Conservation (phyloP, 2,797 vertebrate genomes). For the Odontamblyopus rebecca region DNA sequence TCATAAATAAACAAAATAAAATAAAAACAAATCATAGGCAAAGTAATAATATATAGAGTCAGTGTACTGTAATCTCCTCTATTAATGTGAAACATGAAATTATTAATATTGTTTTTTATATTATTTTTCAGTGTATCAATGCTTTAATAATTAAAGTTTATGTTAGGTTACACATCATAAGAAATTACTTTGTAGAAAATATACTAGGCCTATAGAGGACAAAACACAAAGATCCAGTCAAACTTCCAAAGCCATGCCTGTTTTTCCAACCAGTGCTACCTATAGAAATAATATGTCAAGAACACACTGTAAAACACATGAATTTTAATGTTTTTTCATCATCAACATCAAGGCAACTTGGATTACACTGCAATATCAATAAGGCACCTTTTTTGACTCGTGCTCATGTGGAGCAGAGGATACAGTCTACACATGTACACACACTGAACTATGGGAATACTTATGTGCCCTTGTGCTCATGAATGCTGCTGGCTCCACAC, state of each 20-base stretch:
- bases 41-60: too few relatives aligned
- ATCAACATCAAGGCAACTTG: constrained; percentile 71
- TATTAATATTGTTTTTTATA: too few relatives aligned
- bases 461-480: constrained; percentile 50
- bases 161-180: not conserved
- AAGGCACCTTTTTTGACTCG: constrained; percentile 70
- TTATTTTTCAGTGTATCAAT: too few relatives aligned
- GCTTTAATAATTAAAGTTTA: not conserved
- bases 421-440: constrained; percentile 20
- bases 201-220: too few relatives aligned
- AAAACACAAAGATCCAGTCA: too few relatives aligned
- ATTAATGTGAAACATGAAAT: too few relatives aligned
- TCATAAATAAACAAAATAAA: too few relatives aligned
- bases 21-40: too few relatives aligned
- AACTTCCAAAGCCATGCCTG: not conserved
- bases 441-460: constrained; percentile 42
- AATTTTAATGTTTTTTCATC: constrained; percentile 24
- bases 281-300: not conserved
- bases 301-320: constrained; percentile 19
- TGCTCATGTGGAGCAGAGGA: constrained; percentile 40
- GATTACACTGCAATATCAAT: constrained; percentile 59
- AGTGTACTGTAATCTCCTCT: too few relatives aligned
- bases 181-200: not conserved
- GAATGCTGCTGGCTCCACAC: constrained; percentile 21
- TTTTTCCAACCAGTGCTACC: not conserved